Base-by-base conservation (phyloP, 2,888 invertebrate genomes). In the Lochmaea capreae region DNA sequence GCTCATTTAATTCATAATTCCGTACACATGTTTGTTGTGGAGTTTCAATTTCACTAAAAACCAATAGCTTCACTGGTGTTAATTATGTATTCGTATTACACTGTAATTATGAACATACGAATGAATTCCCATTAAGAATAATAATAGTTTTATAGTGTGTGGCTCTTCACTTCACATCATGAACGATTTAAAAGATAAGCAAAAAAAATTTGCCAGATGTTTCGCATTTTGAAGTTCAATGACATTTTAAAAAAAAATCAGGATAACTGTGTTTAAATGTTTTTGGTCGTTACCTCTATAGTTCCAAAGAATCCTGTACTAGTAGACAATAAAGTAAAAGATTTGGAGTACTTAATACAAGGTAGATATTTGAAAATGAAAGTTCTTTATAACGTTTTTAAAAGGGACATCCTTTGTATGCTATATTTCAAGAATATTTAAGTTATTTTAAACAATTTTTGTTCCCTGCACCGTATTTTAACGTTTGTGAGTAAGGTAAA, bases 71-170 rank as follows among this genome's bases (percentile, higher is more conserved):
- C 73, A 59, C 66, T 72, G 63, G 72, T 70, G 78, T 78, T 79
- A 78, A 79, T 79, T 78, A 75, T 72, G 75, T 77, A 78, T 78
- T 77, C 73, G 77, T 54, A 76, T 78, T 78, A 74, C 78, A 65
- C n/a, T 65, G 43, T 76, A 78, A 78, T 75, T 77, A 66, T 74
- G 49, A 72, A 76, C 78, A 78, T 74, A 59, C 54, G 75, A 62
- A 62, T 22, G 74, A 43, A 63, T 42, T 18, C 16, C 18, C 10
- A 63, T 43, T 63, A 43, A 43, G 16, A 16, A 42, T 63, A 43
- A 63, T 63, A 63, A 63, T 43, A 63, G 62, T 63, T 63, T 63
- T 63, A 63, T 63, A 63, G 42, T 61, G 39, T 6, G 42, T 61
- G 39, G 9, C 61, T 61, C 61, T 61, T 61, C 39, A 18, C 43